Conservation (phyloP, 92 coral and sea anemone genomes). For the Palythoa caribaeorum region DNA sequence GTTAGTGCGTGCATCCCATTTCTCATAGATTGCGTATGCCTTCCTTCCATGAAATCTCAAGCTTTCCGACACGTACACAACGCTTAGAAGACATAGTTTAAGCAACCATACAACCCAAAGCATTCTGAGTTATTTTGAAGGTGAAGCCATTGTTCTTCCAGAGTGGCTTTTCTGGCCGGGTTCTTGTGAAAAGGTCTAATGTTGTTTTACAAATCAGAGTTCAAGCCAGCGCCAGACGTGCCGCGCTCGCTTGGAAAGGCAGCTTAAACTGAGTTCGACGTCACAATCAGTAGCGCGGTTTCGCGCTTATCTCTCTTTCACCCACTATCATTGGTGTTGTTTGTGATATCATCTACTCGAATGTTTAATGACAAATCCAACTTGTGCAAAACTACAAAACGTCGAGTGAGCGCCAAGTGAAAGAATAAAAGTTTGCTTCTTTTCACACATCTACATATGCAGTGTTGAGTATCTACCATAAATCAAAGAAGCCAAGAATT, state of each 20-base stretch:
- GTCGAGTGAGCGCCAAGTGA: conserved; percentile 11
- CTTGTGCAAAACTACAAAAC: conserved; percentile 29
- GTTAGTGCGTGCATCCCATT: conserved; percentile 61
- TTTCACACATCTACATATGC: background rate
- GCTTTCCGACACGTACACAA: conserved; percentile 41
- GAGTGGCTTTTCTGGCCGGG: background rate
- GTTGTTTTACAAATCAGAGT: conserved; percentile 10
- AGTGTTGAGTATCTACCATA: background rate
- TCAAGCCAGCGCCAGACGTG: conserved; percentile 40
- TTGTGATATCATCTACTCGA: conserved; percentile 37
- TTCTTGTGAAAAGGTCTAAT: background rate
- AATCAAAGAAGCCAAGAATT: background rate
- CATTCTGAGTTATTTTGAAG: conserved; percentile 34
- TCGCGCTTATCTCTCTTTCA: conserved; percentile 21
- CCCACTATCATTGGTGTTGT: conserved; percentile 43
- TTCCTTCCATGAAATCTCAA: conserved; percentile 38
- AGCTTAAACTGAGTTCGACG: conserved; percentile 20
- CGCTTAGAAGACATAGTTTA: conserved; percentile 40
- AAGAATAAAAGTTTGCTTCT: background rate
- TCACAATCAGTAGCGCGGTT: conserved; percentile 25
- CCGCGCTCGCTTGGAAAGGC: conserved; percentile 29
- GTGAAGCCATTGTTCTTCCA: background rate
- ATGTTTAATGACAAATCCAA: conserved; percentile 28
- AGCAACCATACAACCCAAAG: conserved; percentile 23
- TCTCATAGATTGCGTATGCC: conserved; percentile 44